Base-by-base conservation (phyloP, 2,797 vertebrate genomes). In the Lagothrix lagotricha region DNA sequence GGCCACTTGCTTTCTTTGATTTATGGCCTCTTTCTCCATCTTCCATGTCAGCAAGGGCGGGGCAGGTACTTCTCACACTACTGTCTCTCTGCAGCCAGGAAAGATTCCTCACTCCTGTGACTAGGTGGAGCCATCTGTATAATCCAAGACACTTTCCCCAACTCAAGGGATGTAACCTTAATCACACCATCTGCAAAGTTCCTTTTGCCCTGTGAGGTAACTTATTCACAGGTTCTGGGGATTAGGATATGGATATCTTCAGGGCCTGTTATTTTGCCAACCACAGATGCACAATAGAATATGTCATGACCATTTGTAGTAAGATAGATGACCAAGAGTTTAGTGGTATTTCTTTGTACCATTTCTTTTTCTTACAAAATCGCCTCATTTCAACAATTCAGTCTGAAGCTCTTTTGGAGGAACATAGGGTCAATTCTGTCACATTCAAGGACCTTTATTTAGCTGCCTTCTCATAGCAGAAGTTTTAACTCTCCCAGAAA, bases 401-500 rank as follows among this genome's bases (percentile, higher is more conserved):
- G 4, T 79, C 61, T 89, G 52, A 96, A 93, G 64, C 61, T 89
- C 46, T 96, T 96, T 95, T 52, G 93, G 77, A 96, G 54, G 52
- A 90, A 90, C 64, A 58, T 30, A 70, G 46, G 57, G 81, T 93
- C 64, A 96, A 28, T 52, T 41, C 52, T 46, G 13, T 90, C 46
- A 76, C 30, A 91, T 83, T 64, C 67, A 85, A 84, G 85, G 72
- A 70, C 5, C 57, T 96, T 96, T 82, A 79, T 92, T 96, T 92
- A 92, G 67, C 70, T 87, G 52, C 61, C 36, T 64, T 85, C 85
- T 95, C 39, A 44, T 46, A 90, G 85, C 39, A 91, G 70, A 93
- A 96, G 75, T 30, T 97, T 97, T 79, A 92, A 80, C 52, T 89
- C 44, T 95, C 58, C 86, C 48, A 61, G 87, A 91, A 96, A 97